Percentiles rank a stretch among this genome's conserved stretches.
Conservation (phyloP, 2,113 vertebrate genomes). For the Lynx canadensis region DNA sequence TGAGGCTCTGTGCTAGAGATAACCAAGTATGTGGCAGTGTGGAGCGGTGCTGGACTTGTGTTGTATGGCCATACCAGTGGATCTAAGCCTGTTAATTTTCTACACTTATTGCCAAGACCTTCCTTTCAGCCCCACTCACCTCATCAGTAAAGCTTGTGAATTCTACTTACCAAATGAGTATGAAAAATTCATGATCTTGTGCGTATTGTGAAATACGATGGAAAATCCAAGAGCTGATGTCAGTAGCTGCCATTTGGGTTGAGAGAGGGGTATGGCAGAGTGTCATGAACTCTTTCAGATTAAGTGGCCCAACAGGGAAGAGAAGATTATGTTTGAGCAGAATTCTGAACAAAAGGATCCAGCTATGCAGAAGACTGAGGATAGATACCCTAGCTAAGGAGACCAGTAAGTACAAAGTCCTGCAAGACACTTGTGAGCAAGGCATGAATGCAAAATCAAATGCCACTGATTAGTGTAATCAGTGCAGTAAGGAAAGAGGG, state of each 20-base stretch:
- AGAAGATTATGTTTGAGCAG: not conserved
- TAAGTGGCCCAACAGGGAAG: not conserved
- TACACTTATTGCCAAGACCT: not conserved
- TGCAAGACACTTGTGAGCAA: not conserved
- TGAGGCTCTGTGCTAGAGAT: not conserved
- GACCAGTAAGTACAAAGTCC: not conserved
- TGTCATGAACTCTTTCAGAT: not conserved
- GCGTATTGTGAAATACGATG: not conserved
- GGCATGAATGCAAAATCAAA: not conserved
- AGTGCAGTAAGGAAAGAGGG: not conserved
- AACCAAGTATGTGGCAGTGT: not conserved
- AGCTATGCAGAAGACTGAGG: not conserved
- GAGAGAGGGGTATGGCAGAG: not conserved
- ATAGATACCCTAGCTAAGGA: not conserved
- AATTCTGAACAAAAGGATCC: not conserved
- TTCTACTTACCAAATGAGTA: not conserved
- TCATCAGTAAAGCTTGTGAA: not conserved
- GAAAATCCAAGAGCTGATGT: not conserved
- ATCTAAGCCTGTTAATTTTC: not conserved
- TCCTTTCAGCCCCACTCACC: not conserved
- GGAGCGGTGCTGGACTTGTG: accelerated
- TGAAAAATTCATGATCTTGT: not conserved
- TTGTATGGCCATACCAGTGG: not conserved
- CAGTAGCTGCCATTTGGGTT: not conserved
- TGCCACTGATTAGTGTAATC: accelerated